phyloP scores from a whole-genome alignment of 2,797 vertebrate species.

The Scyliorhinus canicula region DNA sequence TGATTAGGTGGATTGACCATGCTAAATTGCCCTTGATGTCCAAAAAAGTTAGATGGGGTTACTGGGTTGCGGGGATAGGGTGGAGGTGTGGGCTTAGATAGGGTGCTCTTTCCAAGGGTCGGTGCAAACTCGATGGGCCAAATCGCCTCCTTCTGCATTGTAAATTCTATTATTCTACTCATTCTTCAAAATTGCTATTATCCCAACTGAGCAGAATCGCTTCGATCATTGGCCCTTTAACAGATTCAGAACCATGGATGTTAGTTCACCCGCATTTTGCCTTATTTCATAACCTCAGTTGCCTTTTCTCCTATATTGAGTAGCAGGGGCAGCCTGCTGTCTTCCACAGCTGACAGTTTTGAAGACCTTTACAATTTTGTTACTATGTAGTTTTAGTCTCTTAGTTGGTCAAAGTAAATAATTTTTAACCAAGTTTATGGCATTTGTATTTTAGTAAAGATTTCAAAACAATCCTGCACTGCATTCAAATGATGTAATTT shows the following conservation, averaged over 20 bases:
- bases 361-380: neutral
- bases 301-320: neutral
- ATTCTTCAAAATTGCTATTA: neutral
- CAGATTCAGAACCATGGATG: neutral
- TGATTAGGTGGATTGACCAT: too few relatives aligned
- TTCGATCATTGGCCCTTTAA: neutral
- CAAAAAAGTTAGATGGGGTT: too few relatives aligned
- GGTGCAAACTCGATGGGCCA: too few relatives aligned
- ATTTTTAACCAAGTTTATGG: neutral
- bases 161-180: neutral
- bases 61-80: too few relatives aligned
- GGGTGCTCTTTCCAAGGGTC: too few relatives aligned
- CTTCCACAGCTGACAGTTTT: neutral
- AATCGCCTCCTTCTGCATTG: too few relatives aligned
- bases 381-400: neutral
- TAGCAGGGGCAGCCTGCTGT: neutral
- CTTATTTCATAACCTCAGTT: neutral
- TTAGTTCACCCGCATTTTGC: neutral
- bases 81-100: too few relatives aligned
- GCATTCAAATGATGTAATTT: neutral
- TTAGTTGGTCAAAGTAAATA: neutral
- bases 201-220: neutral
- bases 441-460: conserved; percentile 29
- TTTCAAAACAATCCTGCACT: neutral
- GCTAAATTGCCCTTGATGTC: too few relatives aligned